phyloP scores from a whole-genome alignment of 53 echinoderm and acorn worm genomes.

The Hippasteria phrygiana region DNA sequence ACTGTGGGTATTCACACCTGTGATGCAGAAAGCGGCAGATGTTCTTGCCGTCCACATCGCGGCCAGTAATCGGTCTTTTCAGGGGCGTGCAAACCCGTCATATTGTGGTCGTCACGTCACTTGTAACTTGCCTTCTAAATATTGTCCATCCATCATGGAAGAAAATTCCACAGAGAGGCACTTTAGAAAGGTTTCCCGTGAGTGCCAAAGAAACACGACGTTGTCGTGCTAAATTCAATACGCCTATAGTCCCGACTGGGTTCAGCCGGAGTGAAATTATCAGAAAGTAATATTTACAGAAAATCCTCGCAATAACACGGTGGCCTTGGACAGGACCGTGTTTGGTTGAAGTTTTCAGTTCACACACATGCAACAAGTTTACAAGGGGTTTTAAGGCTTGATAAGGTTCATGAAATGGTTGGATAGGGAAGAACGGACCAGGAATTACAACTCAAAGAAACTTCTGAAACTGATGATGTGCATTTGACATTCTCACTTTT shows the following conservation, averaged over 20 bases:
- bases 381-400: no score
- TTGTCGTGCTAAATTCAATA: neutral
- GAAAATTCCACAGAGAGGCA: neutral
- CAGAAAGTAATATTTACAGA: neutral
- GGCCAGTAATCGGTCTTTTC: slow-evolving; percentile 17
- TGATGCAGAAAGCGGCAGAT: slow-evolving; percentile 26
- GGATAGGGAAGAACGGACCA: no score
- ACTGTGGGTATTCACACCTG: slow-evolving; percentile 26
- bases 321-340: no score
- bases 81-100: neutral
- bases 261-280: neutral
- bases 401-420: no score
- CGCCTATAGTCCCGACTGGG: neutral
- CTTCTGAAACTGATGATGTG: no score
- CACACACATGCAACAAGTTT: no score
- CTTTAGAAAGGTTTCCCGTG: neutral
- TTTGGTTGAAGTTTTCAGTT: no score
- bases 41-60: slow-evolving; percentile 19
- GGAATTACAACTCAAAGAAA: no score
- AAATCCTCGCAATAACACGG: no score
- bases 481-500: no score
- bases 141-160: neutral
- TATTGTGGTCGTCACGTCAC: slow-evolving; percentile 53
- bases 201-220: neutral
- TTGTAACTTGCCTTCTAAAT: slow-evolving; percentile 10